These are phyloP conservation scores for Canis aureus DNA, from an alignment of 2,113 vertebrate genomes.

Conservation along the genomic window DNA sequence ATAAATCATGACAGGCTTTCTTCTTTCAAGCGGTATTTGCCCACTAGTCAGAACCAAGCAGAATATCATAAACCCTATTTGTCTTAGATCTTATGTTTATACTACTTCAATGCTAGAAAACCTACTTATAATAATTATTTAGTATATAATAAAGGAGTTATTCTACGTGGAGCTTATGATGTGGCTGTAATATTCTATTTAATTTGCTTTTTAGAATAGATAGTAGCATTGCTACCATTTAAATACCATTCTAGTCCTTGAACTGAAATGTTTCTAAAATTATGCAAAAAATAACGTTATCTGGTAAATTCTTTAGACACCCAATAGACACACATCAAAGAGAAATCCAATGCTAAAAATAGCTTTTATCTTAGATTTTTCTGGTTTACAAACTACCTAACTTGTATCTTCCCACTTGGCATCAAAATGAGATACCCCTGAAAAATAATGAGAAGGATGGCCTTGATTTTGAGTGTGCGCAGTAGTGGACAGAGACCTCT, in stretches of 20 bases:
- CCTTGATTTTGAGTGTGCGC: not conserved
- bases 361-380: not conserved
- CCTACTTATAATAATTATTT: not conserved
- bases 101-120: not conserved
- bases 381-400: not conserved
- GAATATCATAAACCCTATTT: not conserved
- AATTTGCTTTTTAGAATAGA: not conserved
- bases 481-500: not conserved
- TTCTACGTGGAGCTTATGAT: not conserved
- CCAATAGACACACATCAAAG: not conserved
- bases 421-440: not conserved
- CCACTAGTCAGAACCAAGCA: not conserved
- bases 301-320: not conserved
- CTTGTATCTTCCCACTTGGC: not conserved
- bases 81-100: not conserved
- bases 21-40: not conserved
- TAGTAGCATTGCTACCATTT: not conserved
- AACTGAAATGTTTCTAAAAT: not conserved
- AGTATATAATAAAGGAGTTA: not conserved
- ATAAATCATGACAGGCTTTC: not conserved
- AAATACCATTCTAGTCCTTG: not conserved
- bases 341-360: slow-evolving; percentile 1
- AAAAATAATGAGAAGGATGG: not conserved
- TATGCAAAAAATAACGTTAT: not conserved
- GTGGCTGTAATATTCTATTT: not conserved